Base-by-base conservation (phyloP, 2,888 invertebrate genomes). In the Sminthurinus aureus region DNA sequence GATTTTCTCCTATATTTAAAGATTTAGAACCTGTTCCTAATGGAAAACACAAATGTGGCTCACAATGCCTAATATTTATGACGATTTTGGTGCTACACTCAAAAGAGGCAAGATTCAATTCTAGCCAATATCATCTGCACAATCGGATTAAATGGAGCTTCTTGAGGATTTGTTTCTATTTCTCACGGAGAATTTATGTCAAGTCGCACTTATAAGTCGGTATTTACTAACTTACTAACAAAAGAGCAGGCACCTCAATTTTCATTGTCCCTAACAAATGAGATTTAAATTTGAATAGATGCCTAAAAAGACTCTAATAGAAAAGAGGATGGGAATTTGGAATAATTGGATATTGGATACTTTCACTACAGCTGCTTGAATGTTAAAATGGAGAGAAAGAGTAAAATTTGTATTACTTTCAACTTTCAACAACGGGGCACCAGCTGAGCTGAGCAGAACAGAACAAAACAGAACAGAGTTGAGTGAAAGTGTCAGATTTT, bases 311-410 rank as follows among this genome's bases (percentile, higher is more conserved):
- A 38, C 3, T 71, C 9, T 71, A 24, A 24, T 24, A 20, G 8
- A 71, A 24, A 8, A 75, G 20, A 38, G 38, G 26, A 78, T 58
- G 64, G 24, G 64, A 67, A n/a, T n/a, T 69, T 51, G 71, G 51
- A 20, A 80, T 80, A 80, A 71, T 67, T 79, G 79, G 22, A 79
- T 79, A 58, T 58, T 20, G 38, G 58, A 58, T 58, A 13, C 58
- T 58, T 58, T 58, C 58, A 15, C 58, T 6, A 15, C 38, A 38
- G 38, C 38, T 38, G 1, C 38, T 38, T 38, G 1, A 38, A 38
- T 4, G 1, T 38, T 1, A 4, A 38, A 38, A 38, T 38, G 38
- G 38, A 38, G 38, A 6, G 6, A 38, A 38, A 58, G 58, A 58
- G 13, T 58, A n/a, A 24, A 71, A 58, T 13, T 58, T 58, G 13